These are phyloP conservation scores for Carassius auratus DNA, from an alignment of 2,113 vertebrate species.

Conservation along the genomic window DNA sequence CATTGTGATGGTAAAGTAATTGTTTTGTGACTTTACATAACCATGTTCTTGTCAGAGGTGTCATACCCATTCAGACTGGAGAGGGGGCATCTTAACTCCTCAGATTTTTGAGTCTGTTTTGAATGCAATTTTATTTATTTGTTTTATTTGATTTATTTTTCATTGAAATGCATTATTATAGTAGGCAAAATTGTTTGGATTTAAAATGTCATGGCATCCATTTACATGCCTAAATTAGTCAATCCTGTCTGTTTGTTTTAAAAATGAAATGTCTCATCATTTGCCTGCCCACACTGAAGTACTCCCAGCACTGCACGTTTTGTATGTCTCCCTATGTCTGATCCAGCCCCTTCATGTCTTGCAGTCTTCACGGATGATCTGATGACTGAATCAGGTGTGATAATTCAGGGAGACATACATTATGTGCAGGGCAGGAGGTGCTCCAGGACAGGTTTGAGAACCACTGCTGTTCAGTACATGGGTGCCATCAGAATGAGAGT, in stretches of 20 bases:
- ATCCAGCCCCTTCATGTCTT: no score
- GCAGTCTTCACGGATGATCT: no score
- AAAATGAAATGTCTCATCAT: background rate
- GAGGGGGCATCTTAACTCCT: background rate
- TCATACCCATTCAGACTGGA: background rate
- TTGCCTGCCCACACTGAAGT: no score
- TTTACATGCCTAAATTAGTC: background rate
- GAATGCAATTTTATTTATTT: background rate
- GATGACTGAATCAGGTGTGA: no score
- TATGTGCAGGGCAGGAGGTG: no score
- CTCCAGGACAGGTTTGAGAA: no score
- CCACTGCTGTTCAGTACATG: background rate
- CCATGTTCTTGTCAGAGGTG: background rate
- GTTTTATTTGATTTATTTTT: no score
- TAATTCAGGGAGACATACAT: no score
- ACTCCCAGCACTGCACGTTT: no score
- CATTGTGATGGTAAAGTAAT: slow-evolving; percentile 6
- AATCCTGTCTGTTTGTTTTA: background rate
- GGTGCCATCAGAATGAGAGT: background rate
- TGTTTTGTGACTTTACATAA: slow-evolving; percentile 30
- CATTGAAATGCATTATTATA: background rate
- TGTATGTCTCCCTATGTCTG: no score
- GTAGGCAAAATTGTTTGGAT: background rate
- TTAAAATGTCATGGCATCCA: background rate
- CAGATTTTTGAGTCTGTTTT: background rate